These are phyloP conservation scores for Pseudochaenichthys georgianus DNA, from an alignment of 2,797 vertebrate genomes.

Conservation along the genomic window DNA sequence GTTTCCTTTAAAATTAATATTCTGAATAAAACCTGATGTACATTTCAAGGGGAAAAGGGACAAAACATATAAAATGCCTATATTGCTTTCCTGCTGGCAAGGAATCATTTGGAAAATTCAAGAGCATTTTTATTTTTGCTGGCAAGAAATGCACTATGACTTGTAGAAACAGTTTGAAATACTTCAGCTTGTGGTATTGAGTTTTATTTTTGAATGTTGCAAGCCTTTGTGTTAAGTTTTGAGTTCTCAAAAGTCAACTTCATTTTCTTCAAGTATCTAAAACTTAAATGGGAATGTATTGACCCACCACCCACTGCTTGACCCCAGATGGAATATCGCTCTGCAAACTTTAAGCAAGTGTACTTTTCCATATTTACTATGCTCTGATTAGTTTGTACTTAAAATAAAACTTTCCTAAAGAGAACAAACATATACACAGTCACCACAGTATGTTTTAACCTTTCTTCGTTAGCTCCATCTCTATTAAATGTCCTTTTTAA, in stretches of 20 bases:
- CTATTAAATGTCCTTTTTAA: conserved; percentile 71
- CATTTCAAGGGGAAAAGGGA: conserved; percentile 4
- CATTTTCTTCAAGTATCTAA: conserved; percentile 14
- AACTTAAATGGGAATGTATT: conserved; percentile 41
- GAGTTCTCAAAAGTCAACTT: conserved; percentile 11
- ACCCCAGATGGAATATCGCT: conserved; percentile 28
- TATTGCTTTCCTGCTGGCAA: conserved; percentile 7
- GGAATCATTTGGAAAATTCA: conserved; percentile 10
- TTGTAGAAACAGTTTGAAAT: conserved; percentile 3
- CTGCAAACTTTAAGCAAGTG: conserved; percentile 43
- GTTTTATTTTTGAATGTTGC: background rate
- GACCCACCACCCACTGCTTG: conserved; percentile 55
- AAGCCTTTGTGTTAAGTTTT: conserved; percentile 12
- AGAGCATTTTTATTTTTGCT: conserved; percentile 6
- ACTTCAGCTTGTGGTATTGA: background rate
- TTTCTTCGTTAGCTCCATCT: conserved; percentile 51
- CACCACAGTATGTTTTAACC: conserved; percentile 37
- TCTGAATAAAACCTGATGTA: background rate
- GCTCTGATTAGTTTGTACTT: conserved; percentile 25
- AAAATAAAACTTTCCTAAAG: conserved; percentile 7
- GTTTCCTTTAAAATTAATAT: conserved; percentile 41
- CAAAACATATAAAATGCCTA: background rate
- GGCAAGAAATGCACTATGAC: conserved; percentile 10
- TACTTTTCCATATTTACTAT: conserved; percentile 16
- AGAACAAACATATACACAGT: conserved; percentile 49